Conservation (phyloP, 2,113 vertebrate genomes). For the Megaleporinus macrocephalus region DNA sequence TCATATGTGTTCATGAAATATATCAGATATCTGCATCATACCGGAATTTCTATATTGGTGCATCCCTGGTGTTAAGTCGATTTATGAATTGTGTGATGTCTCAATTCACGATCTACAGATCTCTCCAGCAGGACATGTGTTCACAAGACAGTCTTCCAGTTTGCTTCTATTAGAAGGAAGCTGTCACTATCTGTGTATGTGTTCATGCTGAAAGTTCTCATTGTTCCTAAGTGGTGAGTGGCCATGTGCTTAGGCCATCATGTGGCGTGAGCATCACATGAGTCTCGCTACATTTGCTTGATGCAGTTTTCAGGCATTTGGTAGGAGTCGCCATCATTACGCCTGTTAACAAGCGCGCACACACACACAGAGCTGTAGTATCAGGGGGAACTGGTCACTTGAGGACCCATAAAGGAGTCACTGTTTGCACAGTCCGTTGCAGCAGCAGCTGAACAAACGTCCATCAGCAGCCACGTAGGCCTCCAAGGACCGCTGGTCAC, state of each 20-base stretch:
- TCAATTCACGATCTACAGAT: too few species aligned
- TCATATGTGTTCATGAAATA: too few species aligned
- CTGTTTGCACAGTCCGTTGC: constrained; percentile 51
- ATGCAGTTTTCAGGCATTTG: constrained; percentile 66
- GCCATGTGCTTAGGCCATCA: constrained; percentile 55
- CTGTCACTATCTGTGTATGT: not conserved
- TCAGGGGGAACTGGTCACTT: constrained; percentile 58
- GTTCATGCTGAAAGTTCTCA: constrained; percentile 15
- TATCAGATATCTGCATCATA: too few species aligned
- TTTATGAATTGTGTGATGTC: too few species aligned
- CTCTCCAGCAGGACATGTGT: too few species aligned
- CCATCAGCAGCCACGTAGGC: constrained; percentile 24
- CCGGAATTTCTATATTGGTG: too few species aligned
- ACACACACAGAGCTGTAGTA: constrained; percentile 44
- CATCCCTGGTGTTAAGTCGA: too few species aligned
- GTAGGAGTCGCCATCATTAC: constrained; percentile 55
- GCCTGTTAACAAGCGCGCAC: constrained; percentile 22
- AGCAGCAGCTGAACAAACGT: constrained; percentile 66
- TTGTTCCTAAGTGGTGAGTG: constrained; percentile 67
- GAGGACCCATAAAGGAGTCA: constrained; percentile 60
- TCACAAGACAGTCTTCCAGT: not conserved
- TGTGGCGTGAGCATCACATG: constrained; percentile 53
- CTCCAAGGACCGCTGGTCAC: constrained; percentile 24
- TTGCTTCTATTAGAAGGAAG: not conserved
- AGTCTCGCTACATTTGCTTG: constrained; percentile 58